Evolutionary conservation across 2,113 vertebrate genomes (phyloP), one percentile per base, ranked within the genome.

Genomic region (Muntiacus muntjak): DNA sequence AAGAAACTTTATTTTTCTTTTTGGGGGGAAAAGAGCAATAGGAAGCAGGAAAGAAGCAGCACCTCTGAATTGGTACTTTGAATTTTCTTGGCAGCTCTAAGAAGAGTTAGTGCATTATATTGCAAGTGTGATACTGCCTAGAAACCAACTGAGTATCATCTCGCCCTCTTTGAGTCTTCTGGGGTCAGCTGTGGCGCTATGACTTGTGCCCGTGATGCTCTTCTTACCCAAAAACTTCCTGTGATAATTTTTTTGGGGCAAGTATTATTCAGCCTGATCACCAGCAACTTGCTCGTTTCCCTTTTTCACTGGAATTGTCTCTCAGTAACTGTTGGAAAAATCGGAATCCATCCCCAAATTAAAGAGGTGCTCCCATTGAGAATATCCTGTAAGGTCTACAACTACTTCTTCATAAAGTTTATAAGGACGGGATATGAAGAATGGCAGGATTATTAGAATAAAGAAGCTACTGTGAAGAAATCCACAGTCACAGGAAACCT

Each of bases 281-380:
- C 15, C 19, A 93, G 40, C 19, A 88, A 40, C 21, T 67, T 52
- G 19, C 84, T 94, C 28, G 33, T 16, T 36, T 62, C 23, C 16
- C 3, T 71, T 91, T 23, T 79, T 91, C 54, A 45, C 45, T 54
- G 67, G 40, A 81, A 76, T 82, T 84, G 26, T 71, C 95, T 95
- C 30, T 89, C 10, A 43, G 54, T 87, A 64, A 88, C 74, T 92
- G 76, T 81, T 97, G 43, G n/a, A 90, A 92, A 93, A 91, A 67
- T 52, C 36, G 71, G 26, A 89, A 57, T 95, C 17, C 71, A 91
- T 96, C 74, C 96, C 81, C 94, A 54, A 96, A 92, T 94, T 87
- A 90, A 88, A 91, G 40, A 96, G 23, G 1, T 55, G 7, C 12
- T 97, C 40, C 71, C 10, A 33, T 23, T 62, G 52, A 64, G 58